Conservation (phyloP, 1,140 invertebrate genomes). For the Drosophila parvula region DNA sequence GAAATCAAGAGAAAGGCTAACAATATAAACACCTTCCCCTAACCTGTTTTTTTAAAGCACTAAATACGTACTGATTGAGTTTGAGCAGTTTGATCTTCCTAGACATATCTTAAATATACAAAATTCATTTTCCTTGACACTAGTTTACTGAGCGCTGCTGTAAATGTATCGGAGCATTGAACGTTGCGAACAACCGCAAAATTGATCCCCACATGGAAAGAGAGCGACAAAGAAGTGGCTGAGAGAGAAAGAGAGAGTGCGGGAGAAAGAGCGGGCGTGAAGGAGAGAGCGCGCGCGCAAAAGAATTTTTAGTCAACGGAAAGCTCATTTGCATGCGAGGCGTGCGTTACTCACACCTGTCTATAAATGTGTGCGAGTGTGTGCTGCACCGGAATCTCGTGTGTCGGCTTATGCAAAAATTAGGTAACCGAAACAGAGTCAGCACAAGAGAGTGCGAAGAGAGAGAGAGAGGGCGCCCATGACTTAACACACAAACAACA, state of each 20-base stretch:
- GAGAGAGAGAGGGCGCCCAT: slow-evolving; percentile 7
- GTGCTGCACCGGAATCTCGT: slow-evolving; percentile 40
- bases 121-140: not conserved
- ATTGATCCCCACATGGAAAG: slow-evolving; percentile 55
- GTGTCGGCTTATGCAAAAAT: slow-evolving; percentile 49
- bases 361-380: not conserved
- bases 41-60: no score
- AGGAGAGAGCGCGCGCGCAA: slow-evolving; percentile 22
- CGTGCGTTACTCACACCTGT: slow-evolving; percentile 7
- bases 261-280: slow-evolving; percentile 15
- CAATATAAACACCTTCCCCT: no score
- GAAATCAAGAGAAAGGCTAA: no score
- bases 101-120: not conserved
- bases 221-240: slow-evolving; percentile 2
- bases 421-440: slow-evolving; percentile 45
- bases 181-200: slow-evolving; percentile 66
- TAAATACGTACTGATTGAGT: no score
- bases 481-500: slow-evolving; percentile 32
- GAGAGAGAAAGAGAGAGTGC: not conserved
- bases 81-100: no score
- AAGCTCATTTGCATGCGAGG: slow-evolving; percentile 40
- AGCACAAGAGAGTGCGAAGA: slow-evolving; percentile 1
- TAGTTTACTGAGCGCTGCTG: not conserved
- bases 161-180: slow-evolving; percentile 65
- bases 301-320: slow-evolving; percentile 58